Conservation (phyloP, 2,888 invertebrate genomes). For the Xylota segnis region DNA sequence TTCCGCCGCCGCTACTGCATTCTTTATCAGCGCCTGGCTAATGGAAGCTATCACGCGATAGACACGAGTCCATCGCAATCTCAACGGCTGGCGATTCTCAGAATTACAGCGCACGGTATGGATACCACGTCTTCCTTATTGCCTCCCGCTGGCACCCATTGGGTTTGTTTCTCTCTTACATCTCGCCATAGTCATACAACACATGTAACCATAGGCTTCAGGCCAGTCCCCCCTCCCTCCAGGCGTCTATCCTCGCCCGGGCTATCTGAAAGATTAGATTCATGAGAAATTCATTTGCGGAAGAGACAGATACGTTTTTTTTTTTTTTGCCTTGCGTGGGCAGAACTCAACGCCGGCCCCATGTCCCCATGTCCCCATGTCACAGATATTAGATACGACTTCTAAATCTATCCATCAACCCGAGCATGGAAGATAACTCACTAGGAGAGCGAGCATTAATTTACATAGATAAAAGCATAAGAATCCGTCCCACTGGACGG, state of each 20-base stretch:
- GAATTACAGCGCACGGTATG: slow-evolving; percentile 31
- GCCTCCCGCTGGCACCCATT: not conserved
- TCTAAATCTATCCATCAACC: slow-evolving; percentile 61
- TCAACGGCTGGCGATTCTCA: slow-evolving; percentile 27
- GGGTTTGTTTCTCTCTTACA: not conserved
- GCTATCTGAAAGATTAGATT: slow-evolving; percentile 41
- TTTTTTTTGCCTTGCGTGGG: slow-evolving; percentile 37
- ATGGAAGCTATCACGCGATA: slow-evolving; percentile 15
- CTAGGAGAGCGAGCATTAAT: slow-evolving; percentile 17
- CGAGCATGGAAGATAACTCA: slow-evolving; percentile 4
- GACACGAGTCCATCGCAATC: slow-evolving; percentile 25
- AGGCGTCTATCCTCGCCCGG: not conserved
- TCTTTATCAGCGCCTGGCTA: not conserved
- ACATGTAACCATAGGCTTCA: slow-evolving; percentile 46
- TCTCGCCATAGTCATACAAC: slow-evolving; percentile 14
- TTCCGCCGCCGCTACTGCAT: not conserved
- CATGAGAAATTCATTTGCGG: slow-evolving; percentile 62
- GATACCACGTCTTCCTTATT: not conserved
- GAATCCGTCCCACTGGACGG: slow-evolving; percentile 23
- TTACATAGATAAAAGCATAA: slow-evolving; percentile 43
- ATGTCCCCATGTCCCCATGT: slow-evolving; percentile 24
- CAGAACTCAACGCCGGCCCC: not conserved
- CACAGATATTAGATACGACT: slow-evolving; percentile 63
- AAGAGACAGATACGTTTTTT: slow-evolving; percentile 44
- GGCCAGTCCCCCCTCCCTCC: not conserved